Conservation (phyloP, 2,888 invertebrate species). For the Aricia artaxerxes region DNA sequence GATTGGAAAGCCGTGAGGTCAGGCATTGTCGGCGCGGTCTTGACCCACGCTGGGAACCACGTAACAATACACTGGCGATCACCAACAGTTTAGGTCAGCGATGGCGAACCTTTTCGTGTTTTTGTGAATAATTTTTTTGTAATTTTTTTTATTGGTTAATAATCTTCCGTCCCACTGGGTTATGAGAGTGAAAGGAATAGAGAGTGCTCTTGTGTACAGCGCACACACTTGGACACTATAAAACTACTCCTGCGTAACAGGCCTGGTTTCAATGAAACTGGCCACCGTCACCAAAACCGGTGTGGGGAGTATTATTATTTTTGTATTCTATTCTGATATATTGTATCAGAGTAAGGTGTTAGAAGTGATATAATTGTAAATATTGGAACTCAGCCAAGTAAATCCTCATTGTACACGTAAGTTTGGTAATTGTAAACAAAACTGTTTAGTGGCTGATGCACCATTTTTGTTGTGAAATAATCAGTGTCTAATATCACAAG, state of each 20-base stretch:
- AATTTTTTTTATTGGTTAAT: too few relatives aligned
- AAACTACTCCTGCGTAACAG: too few relatives aligned
- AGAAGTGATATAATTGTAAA: constrained; percentile 4
- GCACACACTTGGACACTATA: too few relatives aligned
- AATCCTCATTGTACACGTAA: background rate
- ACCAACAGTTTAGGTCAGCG: background rate
- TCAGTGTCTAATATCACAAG: background rate
- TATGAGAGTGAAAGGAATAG: too few relatives aligned
- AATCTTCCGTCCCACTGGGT: too few relatives aligned
- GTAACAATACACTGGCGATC: constrained; percentile 5
- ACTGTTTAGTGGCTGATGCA: background rate
- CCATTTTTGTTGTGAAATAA: background rate
- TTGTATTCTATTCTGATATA: too few relatives aligned
- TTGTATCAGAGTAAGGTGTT: background rate
- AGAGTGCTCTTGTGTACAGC: too few relatives aligned
- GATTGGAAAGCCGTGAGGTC: background rate
- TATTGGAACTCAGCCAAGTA: background rate
- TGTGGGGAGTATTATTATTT: too few relatives aligned
- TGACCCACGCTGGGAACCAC: constrained; percentile 1
- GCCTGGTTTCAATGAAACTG: too few relatives aligned
- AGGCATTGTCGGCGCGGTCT: background rate
- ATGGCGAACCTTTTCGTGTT: background rate
- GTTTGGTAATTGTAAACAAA: background rate
- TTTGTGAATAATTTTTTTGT: background rate
- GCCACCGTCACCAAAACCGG: too few relatives aligned